Conservation (phyloP, 1,140 invertebrate genomes). For the Cataglyphis hispanica region DNA sequence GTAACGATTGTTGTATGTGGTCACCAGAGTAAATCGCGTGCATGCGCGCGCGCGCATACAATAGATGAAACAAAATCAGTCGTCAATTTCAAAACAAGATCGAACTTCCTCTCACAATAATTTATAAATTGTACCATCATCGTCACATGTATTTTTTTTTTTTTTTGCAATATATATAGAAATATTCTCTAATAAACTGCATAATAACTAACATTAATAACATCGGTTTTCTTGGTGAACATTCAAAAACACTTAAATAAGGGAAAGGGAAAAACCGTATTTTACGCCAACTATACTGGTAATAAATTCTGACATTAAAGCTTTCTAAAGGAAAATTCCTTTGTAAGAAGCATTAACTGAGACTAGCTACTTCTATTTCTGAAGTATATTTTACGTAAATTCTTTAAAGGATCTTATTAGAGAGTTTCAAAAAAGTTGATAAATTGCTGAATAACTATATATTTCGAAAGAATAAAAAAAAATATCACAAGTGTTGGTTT, state of each 20-base stretch:
- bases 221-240: background rate
- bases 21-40: background rate
- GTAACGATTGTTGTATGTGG: background rate
- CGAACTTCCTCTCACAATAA: conserved; percentile 10
- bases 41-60: background rate
- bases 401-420: background rate
- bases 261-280: background rate
- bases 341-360: background rate
- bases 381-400: background rate
- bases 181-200: background rate
- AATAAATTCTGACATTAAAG: conserved; percentile 11
- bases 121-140: conserved; percentile 6
- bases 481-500: background rate
- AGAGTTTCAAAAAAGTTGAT: background rate
- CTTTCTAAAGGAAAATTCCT: background rate
- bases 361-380: background rate
- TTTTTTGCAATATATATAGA: background rate
- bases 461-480: background rate
- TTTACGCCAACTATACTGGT: background rate
- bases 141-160: background rate
- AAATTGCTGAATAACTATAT: background rate
- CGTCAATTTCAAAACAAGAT: background rate
- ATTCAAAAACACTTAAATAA: background rate
- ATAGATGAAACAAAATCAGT: conserved; percentile 23
- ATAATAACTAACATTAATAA: too few relatives aligned